Conservation (phyloP, 2,888 invertebrate genomes). For the Caenorhabditis sp. region DNA sequence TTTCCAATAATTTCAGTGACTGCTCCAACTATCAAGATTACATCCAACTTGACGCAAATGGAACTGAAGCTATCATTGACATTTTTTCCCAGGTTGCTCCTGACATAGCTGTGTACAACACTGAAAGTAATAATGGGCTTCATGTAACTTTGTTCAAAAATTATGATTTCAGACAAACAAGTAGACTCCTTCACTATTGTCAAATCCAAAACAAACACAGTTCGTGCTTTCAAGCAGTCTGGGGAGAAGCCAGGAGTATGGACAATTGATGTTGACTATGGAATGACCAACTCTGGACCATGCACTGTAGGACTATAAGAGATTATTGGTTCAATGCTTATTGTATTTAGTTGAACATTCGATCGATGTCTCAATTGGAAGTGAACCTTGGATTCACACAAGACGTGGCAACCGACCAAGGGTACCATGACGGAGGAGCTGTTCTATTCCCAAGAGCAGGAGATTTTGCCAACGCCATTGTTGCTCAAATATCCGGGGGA, state of each 20-base stretch:
- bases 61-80: conserved; percentile 58
- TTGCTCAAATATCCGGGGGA: conserved; percentile 50
- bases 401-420: conserved; percentile 58
- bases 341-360: conserved; percentile 57
- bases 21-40: conserved; percentile 64
- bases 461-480: conserved; percentile 60
- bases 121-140: no score
- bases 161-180: conserved; percentile 48
- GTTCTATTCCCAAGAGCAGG: conserved; percentile 58
- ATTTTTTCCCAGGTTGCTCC: conserved; percentile 53
- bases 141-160: no score
- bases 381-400: conserved; percentile 63
- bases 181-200: conserved; percentile 36
- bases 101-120: conserved; percentile 36
- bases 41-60: conserved; percentile 65
- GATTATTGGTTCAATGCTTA: no score
- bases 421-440: conserved; percentile 58
- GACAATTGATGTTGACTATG: conserved; percentile 55
- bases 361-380: conserved; percentile 47
- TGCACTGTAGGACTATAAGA: conserved; percentile 57
- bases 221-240: conserved; percentile 51
- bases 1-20: conserved; percentile 28
- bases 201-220: conserved; percentile 60
- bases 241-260: conserved; percentile 60
- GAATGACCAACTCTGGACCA: conserved; percentile 34